These are phyloP conservation scores for Brienomyrus longianalis DNA, from an alignment of 2,113 vertebrate species.

Conservation along the genomic window DNA sequence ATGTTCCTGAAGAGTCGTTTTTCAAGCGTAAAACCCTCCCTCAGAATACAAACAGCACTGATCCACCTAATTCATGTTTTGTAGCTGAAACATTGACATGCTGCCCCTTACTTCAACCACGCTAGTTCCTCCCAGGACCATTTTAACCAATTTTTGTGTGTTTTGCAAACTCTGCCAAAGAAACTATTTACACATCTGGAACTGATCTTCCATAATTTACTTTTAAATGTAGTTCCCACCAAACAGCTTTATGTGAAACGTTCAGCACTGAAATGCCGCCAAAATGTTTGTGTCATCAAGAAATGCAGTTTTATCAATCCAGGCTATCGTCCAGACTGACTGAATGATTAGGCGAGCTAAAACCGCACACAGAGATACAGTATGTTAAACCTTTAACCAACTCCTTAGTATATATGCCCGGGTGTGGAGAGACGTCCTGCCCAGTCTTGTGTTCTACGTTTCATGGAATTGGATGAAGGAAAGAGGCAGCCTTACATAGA, in stretches of 20 bases:
- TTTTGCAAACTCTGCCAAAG: constrained; percentile 4
- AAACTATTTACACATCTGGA: constrained; percentile 11
- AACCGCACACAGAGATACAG: background rate
- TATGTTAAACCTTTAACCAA: background rate
- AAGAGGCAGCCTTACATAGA: background rate
- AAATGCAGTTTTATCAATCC: background rate
- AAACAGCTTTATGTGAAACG: background rate
- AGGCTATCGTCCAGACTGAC: background rate
- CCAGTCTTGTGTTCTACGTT: background rate
- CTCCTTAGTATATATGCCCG: background rate
- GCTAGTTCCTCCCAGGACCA: background rate
- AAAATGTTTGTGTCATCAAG: background rate
- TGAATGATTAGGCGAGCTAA: background rate
- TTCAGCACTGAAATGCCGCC: background rate
- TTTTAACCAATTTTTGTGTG: background rate
- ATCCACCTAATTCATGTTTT: background rate
- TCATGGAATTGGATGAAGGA: background rate
- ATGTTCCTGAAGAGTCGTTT: background rate
- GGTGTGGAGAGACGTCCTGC: background rate
- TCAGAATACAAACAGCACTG: background rate
- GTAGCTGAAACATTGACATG: background rate
- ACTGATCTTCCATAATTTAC: background rate
- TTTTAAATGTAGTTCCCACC: constrained; percentile 6
- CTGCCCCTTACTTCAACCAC: background rate
- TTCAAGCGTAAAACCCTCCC: background rate